Percentiles rank a stretch among this genome's conserved stretches.
These are phyloP conservation scores for Etia nguti DNA, from an alignment of 2,113 vertebrate species.

Conservation along the genomic window DNA sequence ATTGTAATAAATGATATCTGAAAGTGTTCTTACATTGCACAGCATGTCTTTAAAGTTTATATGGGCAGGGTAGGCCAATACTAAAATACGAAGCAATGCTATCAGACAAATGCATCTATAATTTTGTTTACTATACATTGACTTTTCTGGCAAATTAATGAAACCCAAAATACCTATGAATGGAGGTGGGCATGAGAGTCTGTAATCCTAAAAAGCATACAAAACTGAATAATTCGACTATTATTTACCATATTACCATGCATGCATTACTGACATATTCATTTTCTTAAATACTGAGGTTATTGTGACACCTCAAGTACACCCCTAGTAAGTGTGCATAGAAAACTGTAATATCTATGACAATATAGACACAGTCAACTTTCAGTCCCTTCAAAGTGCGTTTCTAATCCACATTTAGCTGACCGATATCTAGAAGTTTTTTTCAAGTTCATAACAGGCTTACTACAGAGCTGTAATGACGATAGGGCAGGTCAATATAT, in stretches of 20 bases:
- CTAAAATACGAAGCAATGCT: neutral
- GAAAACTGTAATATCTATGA: neutral
- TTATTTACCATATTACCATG: neutral
- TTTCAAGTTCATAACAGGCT: neutral
- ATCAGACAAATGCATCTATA: neutral
- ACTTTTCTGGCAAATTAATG: neutral
- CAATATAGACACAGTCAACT: neutral
- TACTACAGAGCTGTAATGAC: neutral
- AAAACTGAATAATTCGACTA: neutral
- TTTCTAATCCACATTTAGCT: neutral
- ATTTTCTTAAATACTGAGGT: neutral
- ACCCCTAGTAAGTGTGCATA: neutral
- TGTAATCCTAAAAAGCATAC: neutral
- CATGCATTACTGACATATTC: neutral
- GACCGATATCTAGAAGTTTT: neutral
- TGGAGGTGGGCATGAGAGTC: neutral
- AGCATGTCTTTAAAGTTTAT: neutral
- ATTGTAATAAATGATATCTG: neutral
- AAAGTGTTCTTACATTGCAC: neutral
- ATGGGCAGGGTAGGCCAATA: accelerated
- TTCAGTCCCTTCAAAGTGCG: neutral
- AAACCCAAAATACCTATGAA: neutral
- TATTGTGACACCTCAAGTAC: neutral
- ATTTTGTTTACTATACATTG: neutral
- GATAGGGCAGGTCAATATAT: neutral